Conservation (phyloP, 2,113 vertebrate species). For the Phocoena sinus region DNA sequence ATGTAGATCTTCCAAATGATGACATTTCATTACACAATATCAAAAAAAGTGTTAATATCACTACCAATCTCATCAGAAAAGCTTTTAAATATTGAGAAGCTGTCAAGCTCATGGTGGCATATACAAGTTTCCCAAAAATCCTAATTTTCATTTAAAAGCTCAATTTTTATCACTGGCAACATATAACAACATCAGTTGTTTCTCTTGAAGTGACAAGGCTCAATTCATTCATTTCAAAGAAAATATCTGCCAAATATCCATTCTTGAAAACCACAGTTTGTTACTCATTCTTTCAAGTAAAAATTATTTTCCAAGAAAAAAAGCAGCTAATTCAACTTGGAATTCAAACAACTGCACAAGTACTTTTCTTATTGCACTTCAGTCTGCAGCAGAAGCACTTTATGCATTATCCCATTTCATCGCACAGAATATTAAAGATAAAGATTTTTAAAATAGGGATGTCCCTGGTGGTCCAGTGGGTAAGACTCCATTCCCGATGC, state of each 20-base stretch:
- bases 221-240: slow-evolving; percentile 36
- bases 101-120: neutral
- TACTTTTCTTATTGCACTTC: neutral
- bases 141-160: slow-evolving; percentile 45
- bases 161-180: slow-evolving; percentile 7
- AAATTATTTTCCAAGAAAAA: slow-evolving; percentile 18
- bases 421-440: neutral
- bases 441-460: neutral
- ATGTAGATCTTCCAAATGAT: neutral
- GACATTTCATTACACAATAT: neutral
- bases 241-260: slow-evolving; percentile 45
- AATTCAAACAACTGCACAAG: slow-evolving; percentile 7
- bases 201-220: neutral
- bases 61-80: slow-evolving; percentile 4
- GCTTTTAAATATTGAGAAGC: neutral
- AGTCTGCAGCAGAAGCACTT: neutral
- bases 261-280: neutral
- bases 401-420: neutral
- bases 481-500: no score
- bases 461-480: no score
- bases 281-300: neutral
- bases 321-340: neutral
- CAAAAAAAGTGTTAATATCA: neutral
- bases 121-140: slow-evolving; percentile 21
- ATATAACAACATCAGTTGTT: neutral